Percentiles rank a stretch among this genome's conserved stretches.
Conservation (phyloP, 2,797 vertebrate species). For the Synaphobranchus kaupii region DNA sequence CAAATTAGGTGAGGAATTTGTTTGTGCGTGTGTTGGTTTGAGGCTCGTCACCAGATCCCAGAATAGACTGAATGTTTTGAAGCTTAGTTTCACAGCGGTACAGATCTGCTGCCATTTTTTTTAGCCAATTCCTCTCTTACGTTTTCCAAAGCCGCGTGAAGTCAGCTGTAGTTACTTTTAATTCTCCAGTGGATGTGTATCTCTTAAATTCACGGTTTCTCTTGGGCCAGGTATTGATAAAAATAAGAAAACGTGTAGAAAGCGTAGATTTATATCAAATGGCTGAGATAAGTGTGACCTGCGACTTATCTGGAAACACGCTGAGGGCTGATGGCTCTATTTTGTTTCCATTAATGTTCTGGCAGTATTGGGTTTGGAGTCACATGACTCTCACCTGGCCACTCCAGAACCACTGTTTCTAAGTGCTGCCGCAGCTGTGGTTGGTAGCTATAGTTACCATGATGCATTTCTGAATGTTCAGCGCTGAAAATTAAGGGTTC, state of each 20-base stretch:
- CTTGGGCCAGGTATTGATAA: neutral
- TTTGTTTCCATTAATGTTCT: slow-evolving; percentile 4
- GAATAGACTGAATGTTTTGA: slow-evolving; percentile 31
- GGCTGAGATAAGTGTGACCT: neutral
- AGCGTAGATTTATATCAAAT: neutral
- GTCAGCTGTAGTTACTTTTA: neutral
- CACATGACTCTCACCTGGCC: slow-evolving; percentile 24
- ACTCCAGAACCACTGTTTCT: slow-evolving; percentile 18
- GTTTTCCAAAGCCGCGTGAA: neutral
- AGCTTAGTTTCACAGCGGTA: slow-evolving; percentile 15
- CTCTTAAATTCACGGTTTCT: neutral
- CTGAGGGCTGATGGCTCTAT: neutral
- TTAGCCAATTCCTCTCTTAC: neutral
- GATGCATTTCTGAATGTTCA: neutral
- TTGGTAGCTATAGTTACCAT: too few species aligned
- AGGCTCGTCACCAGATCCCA: slow-evolving; percentile 13
- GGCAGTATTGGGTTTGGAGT: neutral
- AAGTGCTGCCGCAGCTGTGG: neutral
- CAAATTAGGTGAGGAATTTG: slow-evolving; percentile 32
- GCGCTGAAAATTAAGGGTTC: too few species aligned
- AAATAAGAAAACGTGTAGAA: neutral
- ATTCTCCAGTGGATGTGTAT: neutral
- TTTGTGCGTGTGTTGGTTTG: slow-evolving; percentile 23
- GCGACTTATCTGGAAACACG: neutral
- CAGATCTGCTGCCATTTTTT: slow-evolving; percentile 12